A percentile compares a stretch with the other conserved stretches of the same genome.
Evolutionary conservation across 2,888 invertebrate genomes (phyloP).

Genomic region (Philhelius pedissequus): DNA sequence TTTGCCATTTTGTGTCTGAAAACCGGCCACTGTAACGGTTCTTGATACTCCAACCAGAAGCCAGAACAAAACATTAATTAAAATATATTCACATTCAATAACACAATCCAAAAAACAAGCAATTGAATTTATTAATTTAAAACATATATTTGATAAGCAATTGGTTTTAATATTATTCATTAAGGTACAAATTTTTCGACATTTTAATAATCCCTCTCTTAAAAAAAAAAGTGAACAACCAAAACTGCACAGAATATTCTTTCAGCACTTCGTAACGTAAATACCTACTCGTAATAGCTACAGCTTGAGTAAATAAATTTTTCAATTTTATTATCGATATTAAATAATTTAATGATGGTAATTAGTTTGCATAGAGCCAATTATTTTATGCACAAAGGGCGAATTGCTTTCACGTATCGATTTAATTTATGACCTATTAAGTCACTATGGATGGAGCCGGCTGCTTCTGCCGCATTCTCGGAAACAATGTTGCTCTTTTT

Average conservation of each 20-base stretch:
- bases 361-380: slow-evolving; percentile 63
- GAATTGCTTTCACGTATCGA: slow-evolving; percentile 67
- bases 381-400: slow-evolving; percentile 64
- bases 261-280: slow-evolving; percentile 41
- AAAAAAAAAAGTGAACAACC: background rate
- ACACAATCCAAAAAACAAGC: too few species aligned
- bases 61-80: too few species aligned
- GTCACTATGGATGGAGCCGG: slow-evolving; percentile 10
- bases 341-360: slow-evolving; percentile 66
- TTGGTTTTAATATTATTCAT: too few species aligned
- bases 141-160: too few species aligned
- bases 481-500: slow-evolving; percentile 23
- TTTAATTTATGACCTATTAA: slow-evolving; percentile 67
- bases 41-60: too few species aligned
- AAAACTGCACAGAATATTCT: slow-evolving; percentile 16
- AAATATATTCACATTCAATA: too few species aligned
- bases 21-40: too few species aligned
- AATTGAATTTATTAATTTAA: too few species aligned
- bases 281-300: too few species aligned
- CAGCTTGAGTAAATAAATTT: slow-evolving; percentile 47
- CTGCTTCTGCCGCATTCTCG: slow-evolving; percentile 1
- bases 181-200: background rate
- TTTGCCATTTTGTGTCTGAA: too few species aligned
- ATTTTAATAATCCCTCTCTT: background rate
- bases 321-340: slow-evolving; percentile 66